Base-by-base conservation (phyloP, 2,113 vertebrate species). In the Onychostruthus taczanowskii region DNA sequence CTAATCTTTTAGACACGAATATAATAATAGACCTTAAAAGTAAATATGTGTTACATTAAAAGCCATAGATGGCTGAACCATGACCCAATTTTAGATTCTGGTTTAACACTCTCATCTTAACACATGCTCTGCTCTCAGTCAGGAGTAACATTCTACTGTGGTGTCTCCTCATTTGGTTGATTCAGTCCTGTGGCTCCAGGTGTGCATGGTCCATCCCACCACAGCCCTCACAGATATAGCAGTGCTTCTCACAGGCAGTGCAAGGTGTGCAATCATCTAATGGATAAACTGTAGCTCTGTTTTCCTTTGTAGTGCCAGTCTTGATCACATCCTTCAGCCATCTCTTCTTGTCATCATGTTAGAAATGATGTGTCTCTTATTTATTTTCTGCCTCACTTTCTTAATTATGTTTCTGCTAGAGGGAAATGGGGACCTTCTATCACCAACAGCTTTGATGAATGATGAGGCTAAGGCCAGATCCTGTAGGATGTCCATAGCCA, bases 211-310 rank as follows among this genome's bases (percentile, higher is more conserved):
- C n/a, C 30, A 10, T 44, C 28, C 35, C 41, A 58, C n/a, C 35
- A 24, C 19, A 39, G 4, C 1, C 5, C 22, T 82, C 17, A 20
- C 0, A 0, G n/a, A 10, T 10, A 50, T 8, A 67, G 23, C 35
- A 47, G 13, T 14, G 13, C 7, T 35, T 7, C 44, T n/a, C 16
- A 37, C 9, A 44, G 41, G 16, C 27, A 21, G 4, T 3, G 30
- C 17, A 61, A 47, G 5, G 1, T 5, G 0, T 64, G 14, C 8
- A 24, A 2, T 19, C 15, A 75, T 35, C 44, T 75, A 33, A 72
- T 4, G 22, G 56, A 39, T 28, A 27, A 89, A 49, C 6, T 17
- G 4, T 6, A 79, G 17, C 11, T 58, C 30, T 80, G 11, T 77
- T 80, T 73, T 62, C 28, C 16, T 79, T 64, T 69, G 27, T 15